A percentile compares a stretch with the other conserved stretches of the same genome.
These are phyloP conservation scores for Trichogramma dendrolimi DNA, from an alignment of 2,888 invertebrate genomes.

Conservation along the genomic window DNA sequence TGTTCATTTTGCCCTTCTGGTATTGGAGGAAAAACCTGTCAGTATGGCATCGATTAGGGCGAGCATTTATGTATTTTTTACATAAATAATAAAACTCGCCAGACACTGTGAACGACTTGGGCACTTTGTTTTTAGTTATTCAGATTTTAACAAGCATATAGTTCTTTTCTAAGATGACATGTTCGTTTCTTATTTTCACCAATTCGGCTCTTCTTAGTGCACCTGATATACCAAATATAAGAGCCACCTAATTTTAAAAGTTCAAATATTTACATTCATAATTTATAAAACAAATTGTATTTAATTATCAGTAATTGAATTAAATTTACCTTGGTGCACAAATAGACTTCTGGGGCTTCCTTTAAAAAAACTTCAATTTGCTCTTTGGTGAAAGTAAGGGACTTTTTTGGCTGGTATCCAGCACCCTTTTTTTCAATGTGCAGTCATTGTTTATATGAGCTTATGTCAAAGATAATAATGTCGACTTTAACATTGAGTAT, in stretches of 20 bases:
- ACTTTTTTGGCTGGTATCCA: too few relatives aligned
- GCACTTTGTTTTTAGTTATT: slow-evolving; percentile 5
- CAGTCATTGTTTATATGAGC: too few relatives aligned
- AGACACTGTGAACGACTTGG: not conserved
- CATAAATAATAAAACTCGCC: not conserved
- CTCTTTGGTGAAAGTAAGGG: too few relatives aligned
- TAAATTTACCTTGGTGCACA: too few relatives aligned
- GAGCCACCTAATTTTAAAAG: slow-evolving; percentile 3
- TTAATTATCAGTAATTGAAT: too few relatives aligned
- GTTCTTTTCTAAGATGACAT: not conserved
- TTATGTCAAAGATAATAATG: too few relatives aligned
- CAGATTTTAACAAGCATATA: not conserved
- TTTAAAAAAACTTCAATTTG: too few relatives aligned
- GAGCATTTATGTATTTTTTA: not conserved
- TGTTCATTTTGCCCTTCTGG: not conserved
- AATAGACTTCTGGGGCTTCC: too few relatives aligned
- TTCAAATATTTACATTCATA: too few relatives aligned
- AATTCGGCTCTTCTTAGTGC: not conserved
- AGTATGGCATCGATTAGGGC: not conserved
- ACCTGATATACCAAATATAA: slow-evolving; percentile 5
- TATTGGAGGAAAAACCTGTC: slow-evolving; percentile 1
- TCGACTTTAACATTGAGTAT: slow-evolving; percentile 23
- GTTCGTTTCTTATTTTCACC: not conserved
- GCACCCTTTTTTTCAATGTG: too few relatives aligned
- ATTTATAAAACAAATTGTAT: too few relatives aligned